Evolutionary conservation across 2,113 vertebrate species (phyloP).

Genomic region (Alligator sinensis): DNA sequence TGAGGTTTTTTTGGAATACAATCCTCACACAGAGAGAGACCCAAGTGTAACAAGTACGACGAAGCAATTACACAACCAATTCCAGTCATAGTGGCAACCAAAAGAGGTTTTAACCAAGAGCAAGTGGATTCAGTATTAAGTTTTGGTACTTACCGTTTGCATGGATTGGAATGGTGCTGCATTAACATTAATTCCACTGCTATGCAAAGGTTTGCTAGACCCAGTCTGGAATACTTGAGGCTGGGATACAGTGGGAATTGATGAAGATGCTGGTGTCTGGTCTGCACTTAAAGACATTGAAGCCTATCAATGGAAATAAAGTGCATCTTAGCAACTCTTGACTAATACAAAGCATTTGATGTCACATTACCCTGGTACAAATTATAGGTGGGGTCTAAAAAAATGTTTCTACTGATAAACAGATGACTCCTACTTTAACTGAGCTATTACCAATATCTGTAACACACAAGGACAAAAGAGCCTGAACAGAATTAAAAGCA

Average conservation of each 20-base stretch:
- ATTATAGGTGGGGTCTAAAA: background rate
- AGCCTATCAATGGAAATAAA: constrained; percentile 79
- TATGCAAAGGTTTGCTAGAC: constrained; percentile 92
- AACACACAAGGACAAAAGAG: background rate
- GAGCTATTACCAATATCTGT: background rate
- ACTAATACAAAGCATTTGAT: background rate
- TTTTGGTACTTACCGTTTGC: constrained; percentile 90
- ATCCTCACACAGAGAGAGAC: background rate
- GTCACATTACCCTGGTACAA: background rate
- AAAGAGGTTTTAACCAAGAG: background rate
- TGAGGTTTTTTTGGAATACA: too few relatives aligned
- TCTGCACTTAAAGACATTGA: constrained; percentile 91
- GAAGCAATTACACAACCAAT: background rate
- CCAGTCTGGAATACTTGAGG: constrained; percentile 94
- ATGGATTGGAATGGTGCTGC: constrained; percentile 99
- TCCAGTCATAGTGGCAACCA: background rate
- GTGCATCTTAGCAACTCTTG: constrained; percentile 16
- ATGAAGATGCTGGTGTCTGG: constrained; percentile 88
- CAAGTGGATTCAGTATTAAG: background rate
- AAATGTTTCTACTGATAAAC: background rate
- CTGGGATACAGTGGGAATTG: constrained; percentile 92
- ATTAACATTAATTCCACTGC: constrained; percentile 97
- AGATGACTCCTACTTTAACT: background rate
- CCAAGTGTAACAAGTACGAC: background rate
- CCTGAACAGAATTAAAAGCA: background rate